These are phyloP conservation scores for Formicarius rufipectus DNA, from an alignment of 2,113 vertebrate genomes.

Conservation along the genomic window DNA sequence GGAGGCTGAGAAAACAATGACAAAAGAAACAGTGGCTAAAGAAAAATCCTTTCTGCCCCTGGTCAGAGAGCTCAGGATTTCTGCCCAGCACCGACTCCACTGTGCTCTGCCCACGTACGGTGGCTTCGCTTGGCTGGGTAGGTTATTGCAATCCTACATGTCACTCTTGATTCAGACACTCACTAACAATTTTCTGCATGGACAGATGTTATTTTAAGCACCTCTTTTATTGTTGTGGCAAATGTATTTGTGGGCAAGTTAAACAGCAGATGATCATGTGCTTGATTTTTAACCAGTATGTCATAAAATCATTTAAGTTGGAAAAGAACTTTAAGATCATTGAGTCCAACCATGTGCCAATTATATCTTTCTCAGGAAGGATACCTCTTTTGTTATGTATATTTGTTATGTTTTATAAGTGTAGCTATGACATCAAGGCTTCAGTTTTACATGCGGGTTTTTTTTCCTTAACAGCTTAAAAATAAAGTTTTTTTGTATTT, in stretches of 20 bases:
- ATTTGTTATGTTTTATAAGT: neutral
- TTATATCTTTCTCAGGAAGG: neutral
- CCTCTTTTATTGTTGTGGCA: neutral
- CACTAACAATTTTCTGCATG: neutral
- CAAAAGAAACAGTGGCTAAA: conserved; percentile 46
- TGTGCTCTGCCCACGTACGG: neutral
- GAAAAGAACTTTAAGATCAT: neutral
- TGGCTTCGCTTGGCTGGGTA: neutral
- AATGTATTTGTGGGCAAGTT: neutral
- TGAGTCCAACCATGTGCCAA: neutral
- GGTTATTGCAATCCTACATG: neutral
- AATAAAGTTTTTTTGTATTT: neutral
- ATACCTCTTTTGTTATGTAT: neutral
- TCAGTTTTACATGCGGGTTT: neutral
- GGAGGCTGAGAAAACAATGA: conserved; percentile 44
- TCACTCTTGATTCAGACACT: neutral
- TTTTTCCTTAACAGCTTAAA: neutral
- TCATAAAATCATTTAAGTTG: neutral
- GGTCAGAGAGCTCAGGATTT: neutral
- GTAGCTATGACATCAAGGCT: neutral
- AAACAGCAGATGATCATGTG: neutral
- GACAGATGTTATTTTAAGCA: neutral
- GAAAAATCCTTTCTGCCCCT: neutral
- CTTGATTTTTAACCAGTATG: neutral
- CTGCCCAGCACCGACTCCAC: neutral